These are phyloP conservation scores for Dioctria rufipes DNA, from an alignment of 2,888 invertebrate species.

Conservation along the genomic window DNA sequence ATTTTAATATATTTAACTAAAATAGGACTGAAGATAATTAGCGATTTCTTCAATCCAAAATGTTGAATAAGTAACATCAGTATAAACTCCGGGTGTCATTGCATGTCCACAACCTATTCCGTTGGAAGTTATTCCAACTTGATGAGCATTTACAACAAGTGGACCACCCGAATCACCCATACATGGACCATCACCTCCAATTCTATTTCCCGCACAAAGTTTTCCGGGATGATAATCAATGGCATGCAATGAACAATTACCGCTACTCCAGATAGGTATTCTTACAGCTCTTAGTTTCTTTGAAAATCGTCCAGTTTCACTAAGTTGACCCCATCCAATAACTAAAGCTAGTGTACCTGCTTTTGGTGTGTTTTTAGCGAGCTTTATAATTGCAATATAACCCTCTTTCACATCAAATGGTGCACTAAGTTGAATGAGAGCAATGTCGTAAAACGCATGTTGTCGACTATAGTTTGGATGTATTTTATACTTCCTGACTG, in stretches of 20 bases:
- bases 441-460: neutral
- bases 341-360: neutral
- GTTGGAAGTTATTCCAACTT: slow-evolving; percentile 23
- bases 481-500: too few relatives aligned
- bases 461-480: too few relatives aligned
- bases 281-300: neutral
- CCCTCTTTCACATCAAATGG: neutral
- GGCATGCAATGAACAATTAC: neutral
- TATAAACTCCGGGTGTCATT: slow-evolving; percentile 4
- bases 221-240: neutral
- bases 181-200: slow-evolving; percentile 26
- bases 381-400: neutral
- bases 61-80: neutral
- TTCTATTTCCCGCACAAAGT: slow-evolving; percentile 8
- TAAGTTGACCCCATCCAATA: neutral
- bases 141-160: slow-evolving; percentile 1
- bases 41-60: neutral
- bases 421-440: neutral
- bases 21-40: too few relatives aligned
- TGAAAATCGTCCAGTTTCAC: neutral
- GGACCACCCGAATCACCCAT: slow-evolving; percentile 46
- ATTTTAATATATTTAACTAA: too few relatives aligned
- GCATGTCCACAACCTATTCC: neutral
- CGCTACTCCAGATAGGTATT: neutral
- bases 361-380: neutral